Base-by-base conservation (phyloP, 2,888 invertebrate species). In the Melitaea athalia region DNA sequence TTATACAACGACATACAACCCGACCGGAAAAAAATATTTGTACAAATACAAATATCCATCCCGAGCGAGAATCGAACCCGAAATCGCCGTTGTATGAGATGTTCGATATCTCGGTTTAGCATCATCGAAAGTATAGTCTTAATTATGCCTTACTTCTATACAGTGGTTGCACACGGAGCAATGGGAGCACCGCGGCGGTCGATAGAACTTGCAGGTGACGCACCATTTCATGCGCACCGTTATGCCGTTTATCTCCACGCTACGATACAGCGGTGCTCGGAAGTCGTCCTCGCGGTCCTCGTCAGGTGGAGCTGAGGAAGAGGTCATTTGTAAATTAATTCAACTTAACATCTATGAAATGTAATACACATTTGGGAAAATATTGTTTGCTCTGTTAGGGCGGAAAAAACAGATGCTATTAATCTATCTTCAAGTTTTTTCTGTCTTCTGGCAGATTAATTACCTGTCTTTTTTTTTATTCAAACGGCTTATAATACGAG, bases 141-240 rank as follows among this genome's bases (percentile, higher is more conserved):
- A 10, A 15, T 38, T 12, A n/a, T 12, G 3, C 12, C 45, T 88
- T 84, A 97, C 98, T 95, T 98, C 98, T 89, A 98, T 99, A 91
- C 99, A 99, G 86, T 98, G 98, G 94, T 99, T 98, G 94, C 99
- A 99, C 70, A 99, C 99, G 78, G 99, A 99, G 93, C 99, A 99
- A 92, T 99, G 99, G 71, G 99, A 99, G 92, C 99, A 99, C 83
- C 99, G 94, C 74, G 99, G 99, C 85, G 99, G 99, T 82, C 99
- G 95, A 93, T 99, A 99, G 94, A 99, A 99, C 94, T 99, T 98
- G 94, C 99, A 99, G 3, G 99, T 99, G 78, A 98, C 98, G 93
- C 99, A 99, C 99, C 99, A 99, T 93, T 99, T 99, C 99, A 99
- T 99, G 74, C 99, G 96, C 72, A 99, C 99, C 14, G 98, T 98